Percentiles rank a stretch among this genome's conserved stretches.
These are phyloP conservation scores for Dallia pectoralis DNA, from an alignment of 2,797 vertebrate genomes.

Conservation along the genomic window DNA sequence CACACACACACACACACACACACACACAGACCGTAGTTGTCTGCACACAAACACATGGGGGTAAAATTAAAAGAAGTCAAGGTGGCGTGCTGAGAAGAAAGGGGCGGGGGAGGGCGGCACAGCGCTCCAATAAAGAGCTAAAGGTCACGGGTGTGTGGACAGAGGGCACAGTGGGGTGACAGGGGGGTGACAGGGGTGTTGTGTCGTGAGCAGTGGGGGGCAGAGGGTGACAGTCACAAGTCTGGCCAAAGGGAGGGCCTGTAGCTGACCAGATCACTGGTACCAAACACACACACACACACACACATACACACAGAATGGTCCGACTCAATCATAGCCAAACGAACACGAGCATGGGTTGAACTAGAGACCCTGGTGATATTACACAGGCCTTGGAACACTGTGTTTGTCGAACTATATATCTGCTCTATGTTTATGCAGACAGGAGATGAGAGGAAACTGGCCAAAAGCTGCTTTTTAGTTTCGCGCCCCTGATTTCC, in stretches of 20 bases:
- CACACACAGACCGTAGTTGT: slow-evolving; percentile 22
- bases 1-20: slow-evolving; percentile 12
- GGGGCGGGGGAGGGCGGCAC: slow-evolving; percentile 23
- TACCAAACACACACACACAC: not conserved
- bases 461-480: slow-evolving; percentile 43
- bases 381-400: slow-evolving; percentile 8
- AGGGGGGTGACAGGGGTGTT: not conserved
- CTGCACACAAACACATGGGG: not conserved
- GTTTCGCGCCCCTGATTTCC: slow-evolving; percentile 37
- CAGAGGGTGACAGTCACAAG: slow-evolving; percentile 13
- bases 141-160: slow-evolving; percentile 34
- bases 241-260: slow-evolving; percentile 22
- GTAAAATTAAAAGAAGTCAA: not conserved
- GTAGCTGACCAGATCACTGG: slow-evolving; percentile 9
- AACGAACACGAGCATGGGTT: not conserved
- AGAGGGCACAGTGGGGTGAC: not conserved
- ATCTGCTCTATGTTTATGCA: slow-evolving; percentile 29
- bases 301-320: too few relatives aligned
- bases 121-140: slow-evolving; percentile 23
- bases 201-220: not conserved
- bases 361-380: slow-evolving; percentile 7
- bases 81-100: slow-evolving; percentile 26
- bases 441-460: slow-evolving; percentile 13
- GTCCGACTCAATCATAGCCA: slow-evolving; percentile 18
- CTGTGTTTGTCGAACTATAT: slow-evolving; percentile 9